A percentile compares a stretch with the other conserved stretches of the same genome.
These are phyloP conservation scores for Elegia similella DNA, from an alignment of 2,888 invertebrate species.

Conservation along the genomic window DNA sequence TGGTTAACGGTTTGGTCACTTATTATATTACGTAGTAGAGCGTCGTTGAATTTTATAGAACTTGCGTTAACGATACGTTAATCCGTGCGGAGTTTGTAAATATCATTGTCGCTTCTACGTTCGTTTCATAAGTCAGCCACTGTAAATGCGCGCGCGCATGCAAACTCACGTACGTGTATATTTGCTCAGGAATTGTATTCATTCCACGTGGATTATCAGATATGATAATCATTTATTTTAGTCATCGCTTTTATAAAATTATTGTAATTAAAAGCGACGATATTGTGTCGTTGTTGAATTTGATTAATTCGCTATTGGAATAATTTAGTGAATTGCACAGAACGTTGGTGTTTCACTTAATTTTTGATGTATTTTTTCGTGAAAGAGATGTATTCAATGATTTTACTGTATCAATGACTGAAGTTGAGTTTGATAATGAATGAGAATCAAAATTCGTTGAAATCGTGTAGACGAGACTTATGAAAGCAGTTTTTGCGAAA, in stretches of 20 bases:
- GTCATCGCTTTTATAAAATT: constrained; percentile 56
- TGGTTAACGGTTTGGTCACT: constrained; percentile 64
- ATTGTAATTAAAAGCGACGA: constrained; percentile 44
- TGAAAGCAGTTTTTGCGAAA: constrained; percentile 15
- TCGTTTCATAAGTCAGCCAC: constrained; percentile 43
- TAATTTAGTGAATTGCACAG: constrained; percentile 78
- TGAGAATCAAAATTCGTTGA: constrained; percentile 52
- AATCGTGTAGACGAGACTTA: constrained; percentile 37
- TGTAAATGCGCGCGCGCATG: constrained; percentile 35
- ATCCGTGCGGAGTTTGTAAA: constrained; percentile 55
- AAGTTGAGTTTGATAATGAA: constrained; percentile 64
- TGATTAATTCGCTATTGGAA: constrained; percentile 60
- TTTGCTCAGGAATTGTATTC: constrained; percentile 80
- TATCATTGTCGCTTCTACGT: constrained; percentile 57
- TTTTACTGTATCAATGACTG: constrained; percentile 72
- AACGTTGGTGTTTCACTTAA: constrained; percentile 80
- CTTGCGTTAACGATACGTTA: constrained; percentile 49
- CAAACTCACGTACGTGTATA: constrained; percentile 35
- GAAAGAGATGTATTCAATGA: constrained; percentile 69
- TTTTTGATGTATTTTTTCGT: constrained; percentile 78
- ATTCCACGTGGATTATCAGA: constrained; percentile 58
- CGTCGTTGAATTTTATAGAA: constrained; percentile 68
- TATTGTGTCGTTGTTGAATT: constrained; percentile 71
- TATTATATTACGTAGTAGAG: constrained; percentile 59
- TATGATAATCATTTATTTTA: constrained; percentile 61